Conservation (phyloP, 2,888 invertebrate genomes). For the Resseliella maxima region DNA sequence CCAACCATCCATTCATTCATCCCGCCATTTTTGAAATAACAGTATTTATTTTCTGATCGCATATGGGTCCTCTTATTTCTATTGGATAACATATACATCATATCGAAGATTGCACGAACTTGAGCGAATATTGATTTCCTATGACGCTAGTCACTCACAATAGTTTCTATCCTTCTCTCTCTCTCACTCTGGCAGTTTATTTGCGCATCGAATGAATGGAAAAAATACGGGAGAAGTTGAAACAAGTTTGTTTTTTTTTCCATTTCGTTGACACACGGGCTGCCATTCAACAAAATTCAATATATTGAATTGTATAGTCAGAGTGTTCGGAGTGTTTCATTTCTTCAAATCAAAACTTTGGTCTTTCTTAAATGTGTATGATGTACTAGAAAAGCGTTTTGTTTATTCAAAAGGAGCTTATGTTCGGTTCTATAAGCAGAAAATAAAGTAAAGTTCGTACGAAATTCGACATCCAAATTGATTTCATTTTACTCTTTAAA, state of each 20-base stretch:
- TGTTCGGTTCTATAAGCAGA: background rate
- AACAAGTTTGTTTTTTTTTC: no score
- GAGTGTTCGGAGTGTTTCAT: background rate
- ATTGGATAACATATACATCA: no score
- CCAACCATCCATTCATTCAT: no score
- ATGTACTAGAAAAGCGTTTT: background rate
- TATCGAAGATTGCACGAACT: no score
- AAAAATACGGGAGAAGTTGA: background rate
- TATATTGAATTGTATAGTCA: background rate
- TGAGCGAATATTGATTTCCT: no score
- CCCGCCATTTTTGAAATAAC: no score
- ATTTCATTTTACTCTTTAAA: background rate
- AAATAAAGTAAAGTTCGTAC: background rate
- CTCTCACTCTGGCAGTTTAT: background rate
- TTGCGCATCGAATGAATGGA: background rate
- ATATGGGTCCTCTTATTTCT: no score
- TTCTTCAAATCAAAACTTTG: background rate
- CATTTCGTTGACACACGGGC: background rate
- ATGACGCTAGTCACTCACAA: no score
- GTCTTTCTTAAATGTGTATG: background rate
- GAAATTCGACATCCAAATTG: background rate
- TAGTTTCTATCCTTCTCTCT: background rate
- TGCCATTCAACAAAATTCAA: background rate
- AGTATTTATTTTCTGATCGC: no score
- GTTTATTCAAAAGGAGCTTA: background rate